Evolutionary conservation across 2,888 invertebrate genomes (phyloP), one percentile per base, ranked within the genome.

Genomic region (Dione juno): DNA sequence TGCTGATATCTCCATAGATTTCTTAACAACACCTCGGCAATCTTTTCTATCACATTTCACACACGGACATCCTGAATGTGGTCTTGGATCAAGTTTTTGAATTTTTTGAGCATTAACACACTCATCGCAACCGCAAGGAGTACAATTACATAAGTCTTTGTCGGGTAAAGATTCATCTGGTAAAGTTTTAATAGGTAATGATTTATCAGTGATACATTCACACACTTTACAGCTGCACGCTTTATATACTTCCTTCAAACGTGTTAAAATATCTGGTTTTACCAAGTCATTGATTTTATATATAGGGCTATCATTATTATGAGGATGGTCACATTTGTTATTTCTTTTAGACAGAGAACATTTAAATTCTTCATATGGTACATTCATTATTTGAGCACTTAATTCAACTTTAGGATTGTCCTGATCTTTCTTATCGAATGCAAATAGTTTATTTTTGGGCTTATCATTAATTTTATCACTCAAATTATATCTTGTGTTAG

Each of bases 151-250:
- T 6, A 70, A 6, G 3, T 80, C 71, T 35, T 71, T 79, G n/a
- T 21, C 9, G 35, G 66, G n/a, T 19, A 67, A 65, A 19, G 72
- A 69, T 59, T 66, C 75, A 19, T 71, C 66, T n/a, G 78, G 11
- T 50, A 50, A 19, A 50, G 10, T 16, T 19, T 50, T 50, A 19
- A n/a, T 14, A 37, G 66, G 21, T 19, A 68, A 67, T 19, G 71
- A 69, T 63, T 66, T 75, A 21, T 72, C 67, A n/a, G 77, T 54
- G 40, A 78, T 74, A 64, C 91, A 92, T 76, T 89, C 86, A 66
- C 91, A 92, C 40, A 89, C 82, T 82, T 85, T 89, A 71, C 92
- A 91, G 78, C 84, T 88, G 63, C 92, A 92, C 0, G 85, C 87
- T 59, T 85, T 81, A 63, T 88, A 91, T 16, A 83, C 82, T 73